A percentile compares a stretch with the other conserved stretches of the same genome.
Evolutionary conservation across 1,140 invertebrate genomes (phyloP).

Genomic region (Chlorops oryzae): DNA sequence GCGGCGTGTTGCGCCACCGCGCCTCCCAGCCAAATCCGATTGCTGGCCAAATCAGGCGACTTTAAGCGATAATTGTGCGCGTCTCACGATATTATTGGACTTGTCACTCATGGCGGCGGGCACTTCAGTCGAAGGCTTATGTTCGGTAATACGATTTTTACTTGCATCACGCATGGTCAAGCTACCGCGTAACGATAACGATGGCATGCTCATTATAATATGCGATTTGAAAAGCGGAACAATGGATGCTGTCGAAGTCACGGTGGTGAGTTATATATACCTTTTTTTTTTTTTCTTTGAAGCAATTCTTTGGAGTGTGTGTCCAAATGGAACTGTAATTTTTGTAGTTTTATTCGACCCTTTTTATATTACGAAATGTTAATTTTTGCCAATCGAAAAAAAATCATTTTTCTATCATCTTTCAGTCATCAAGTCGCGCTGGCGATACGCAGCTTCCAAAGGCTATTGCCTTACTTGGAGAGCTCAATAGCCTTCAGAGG

Average conservation of each 20-base stretch:
- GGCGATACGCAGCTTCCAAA: constrained; percentile 56
- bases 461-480: constrained; percentile 61
- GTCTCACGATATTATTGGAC: constrained; percentile 66
- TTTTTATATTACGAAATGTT: too few species aligned
- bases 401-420: constrained; percentile 15
- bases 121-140: constrained; percentile 66
- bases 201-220: constrained; percentile 60
- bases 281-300: constrained; percentile 5
- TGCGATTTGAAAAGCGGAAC: constrained; percentile 74
- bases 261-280: constrained; percentile 59
- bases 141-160: constrained; percentile 60
- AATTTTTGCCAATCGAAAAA: too few species aligned
- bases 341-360: too few species aligned
- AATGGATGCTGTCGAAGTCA: constrained; percentile 81
- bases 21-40: constrained; percentile 62
- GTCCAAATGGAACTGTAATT: too few species aligned
- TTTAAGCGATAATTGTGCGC: constrained; percentile 66
- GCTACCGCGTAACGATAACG: constrained; percentile 18
- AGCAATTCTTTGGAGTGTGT: too few species aligned
- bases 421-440: constrained; percentile 48
- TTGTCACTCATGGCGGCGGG: constrained; percentile 59
- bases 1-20: constrained; percentile 67
- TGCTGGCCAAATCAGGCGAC: constrained; percentile 73
- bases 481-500: constrained; percentile 41
- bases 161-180: constrained; percentile 56